Base-by-base conservation (phyloP, 2,113 vertebrate genomes). In the Cyphomyrus discorhynchus region DNA sequence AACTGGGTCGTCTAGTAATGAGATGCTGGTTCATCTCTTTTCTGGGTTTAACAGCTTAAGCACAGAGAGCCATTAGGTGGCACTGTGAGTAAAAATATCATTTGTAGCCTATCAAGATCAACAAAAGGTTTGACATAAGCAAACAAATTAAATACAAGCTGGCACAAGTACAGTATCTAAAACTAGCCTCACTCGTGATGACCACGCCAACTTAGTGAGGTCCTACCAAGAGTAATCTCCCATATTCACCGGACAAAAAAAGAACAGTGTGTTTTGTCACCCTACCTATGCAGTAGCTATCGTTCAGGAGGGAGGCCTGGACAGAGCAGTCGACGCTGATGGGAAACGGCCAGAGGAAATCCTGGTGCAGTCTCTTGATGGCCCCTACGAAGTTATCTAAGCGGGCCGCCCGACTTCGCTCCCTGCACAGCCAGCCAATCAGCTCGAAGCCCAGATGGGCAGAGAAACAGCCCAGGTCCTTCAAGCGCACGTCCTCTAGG, bases 341-440 rank as follows among this genome's bases (percentile, higher is more conserved):
- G 5, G 98, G 98, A 90, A 99, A 96, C 0, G 98, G 98, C 98
- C 98, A 99, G 52, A 99, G 96, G 91, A 99, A 99, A 90, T 99
- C 98, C 88, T 97, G 97, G 88, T 99, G 98, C 27, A 99, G 97
- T 90, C 92, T 96, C 90, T 98, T 99, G 92, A 99, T 92, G 21
- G 98, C 97, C 0, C 87, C 93, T 10, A 99, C 97, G 50, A 98
- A 99, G 85, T 99, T 97, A 2, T 98, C 97, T 0, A 99, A 95
- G 0, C 96, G 97, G 6, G 98, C 98, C 21, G 98, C 98, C 5
- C 98, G 96, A 62, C 96, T 96, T 9, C 98, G 94, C 87, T 99
- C 98, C 53, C 97, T 98, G 90, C 97, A 97, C 80, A 99, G 90
- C 98, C 98, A 99, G 89, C 97, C 95, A 0, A 99, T 99, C 56